Conservation (phyloP, 1,140 invertebrate species). For the Dermatophagoides farinae region DNA sequence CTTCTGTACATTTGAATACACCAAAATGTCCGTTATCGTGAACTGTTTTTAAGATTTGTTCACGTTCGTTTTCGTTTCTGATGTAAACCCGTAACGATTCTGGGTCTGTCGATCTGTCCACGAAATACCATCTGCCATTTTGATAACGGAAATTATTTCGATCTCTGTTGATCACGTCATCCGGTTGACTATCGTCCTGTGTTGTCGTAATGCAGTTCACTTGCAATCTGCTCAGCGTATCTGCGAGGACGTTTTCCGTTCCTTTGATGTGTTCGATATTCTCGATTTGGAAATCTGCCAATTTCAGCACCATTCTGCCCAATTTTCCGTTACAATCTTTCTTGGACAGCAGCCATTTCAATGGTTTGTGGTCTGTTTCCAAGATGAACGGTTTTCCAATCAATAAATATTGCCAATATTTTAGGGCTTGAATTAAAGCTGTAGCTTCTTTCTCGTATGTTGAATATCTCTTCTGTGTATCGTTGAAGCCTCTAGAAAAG, state of each 20-base stretch:
- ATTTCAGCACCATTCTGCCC: conserved; percentile 17
- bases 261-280: conserved; percentile 14
- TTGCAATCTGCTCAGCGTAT: conserved; percentile 15
- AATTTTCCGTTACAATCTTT: conserved; percentile 20
- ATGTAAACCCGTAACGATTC: conserved; percentile 16
- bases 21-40: conserved; percentile 11
- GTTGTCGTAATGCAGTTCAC: conserved; percentile 17
- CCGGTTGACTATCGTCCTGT: conserved; percentile 26
- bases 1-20: background rate
- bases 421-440: conserved; percentile 26
- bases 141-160: conserved; percentile 18
- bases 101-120: conserved; percentile 21
- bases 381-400: conserved; percentile 19
- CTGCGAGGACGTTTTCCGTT: conserved; percentile 17
- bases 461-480: conserved; percentile 24
- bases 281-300: conserved; percentile 16
- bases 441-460: conserved; percentile 28
- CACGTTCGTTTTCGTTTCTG: conserved; percentile 13
- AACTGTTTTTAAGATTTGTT: background rate
- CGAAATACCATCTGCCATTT: conserved; percentile 16
- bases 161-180: conserved; percentile 26
- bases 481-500: background rate
- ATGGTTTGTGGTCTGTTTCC: conserved; percentile 11
- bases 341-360: conserved; percentile 20
- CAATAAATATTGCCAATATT: conserved; percentile 28